phyloP scores from a whole-genome alignment of 2,888 invertebrate genomes.

The Dorcus hopei region DNA sequence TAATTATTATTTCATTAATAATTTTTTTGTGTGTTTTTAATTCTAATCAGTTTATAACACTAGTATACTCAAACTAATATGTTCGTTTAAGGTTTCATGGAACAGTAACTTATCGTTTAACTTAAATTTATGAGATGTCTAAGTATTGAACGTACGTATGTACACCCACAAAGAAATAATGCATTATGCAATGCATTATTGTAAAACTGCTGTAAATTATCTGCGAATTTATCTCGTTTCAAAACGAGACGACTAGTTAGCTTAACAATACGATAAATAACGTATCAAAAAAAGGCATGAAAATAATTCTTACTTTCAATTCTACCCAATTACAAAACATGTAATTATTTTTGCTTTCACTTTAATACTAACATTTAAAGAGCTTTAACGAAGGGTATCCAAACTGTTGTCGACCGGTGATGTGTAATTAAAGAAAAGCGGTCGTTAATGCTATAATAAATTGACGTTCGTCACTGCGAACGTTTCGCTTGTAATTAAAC shows the following conservation, averaged over 20 bases:
- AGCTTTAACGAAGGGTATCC: conserved; percentile 11
- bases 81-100: no score
- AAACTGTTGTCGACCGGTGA: neutral
- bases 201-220: neutral
- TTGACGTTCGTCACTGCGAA: no score
- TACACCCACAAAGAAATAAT: neutral
- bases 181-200: neutral
- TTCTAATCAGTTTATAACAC: no score
- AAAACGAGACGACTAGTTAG: neutral
- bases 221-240: neutral
- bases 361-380: conserved; percentile 9
- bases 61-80: no score
- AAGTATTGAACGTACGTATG: no score
- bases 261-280: conserved; percentile 1
- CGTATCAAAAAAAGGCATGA: neutral
- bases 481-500: no score
- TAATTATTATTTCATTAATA: conserved; percentile 18
- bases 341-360: conserved; percentile 11
- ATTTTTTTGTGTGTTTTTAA: no score
- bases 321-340: conserved; percentile 8
- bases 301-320: conserved; percentile 3
- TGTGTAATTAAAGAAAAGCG: no score
- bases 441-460: no score
- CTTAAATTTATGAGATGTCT: no score
- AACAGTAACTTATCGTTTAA: no score